Evolutionary conservation across 2,113 vertebrate species (phyloP), one percentile per base, ranked within the genome.

Genomic region (Rafetus swinhoei): DNA sequence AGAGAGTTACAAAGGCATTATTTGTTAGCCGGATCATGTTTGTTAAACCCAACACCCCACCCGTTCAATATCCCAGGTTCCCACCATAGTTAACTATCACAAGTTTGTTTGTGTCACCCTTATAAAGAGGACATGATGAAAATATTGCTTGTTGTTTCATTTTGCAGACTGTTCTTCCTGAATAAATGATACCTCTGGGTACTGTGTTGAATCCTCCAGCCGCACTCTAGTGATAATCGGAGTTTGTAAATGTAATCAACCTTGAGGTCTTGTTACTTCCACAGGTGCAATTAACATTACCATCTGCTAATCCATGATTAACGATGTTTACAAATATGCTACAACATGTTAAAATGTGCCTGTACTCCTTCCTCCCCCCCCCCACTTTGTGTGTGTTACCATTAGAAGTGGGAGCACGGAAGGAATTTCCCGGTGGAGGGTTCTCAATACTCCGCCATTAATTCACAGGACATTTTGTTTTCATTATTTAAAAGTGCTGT

Each of bases 261-360:
- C 98, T 98, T 88, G 97, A 98, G 99, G 99, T 99, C 98, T 98
- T 97, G 98, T 97, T 98, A 59, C 98, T 98, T 99, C 98, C 98
- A 98, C 98, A 98, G 98, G 98, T 98, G 98, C 98, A 99, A 99
- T 99, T 99, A 99, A 98, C 98, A 95, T 97, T 97, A 97, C 98
- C 98, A 99, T 99, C 99, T 99, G 99, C 98, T 99, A 98, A 99
- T 98, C 98, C 97, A 97, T 99, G 98, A 99, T 99, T 99, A 99
- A 99, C 97, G 97, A 98, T 99, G 98, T 99, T 99, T 99, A 99
- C 98, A 98, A 98, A 99, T 98, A 98, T 4, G 96, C 98, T 97
- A 95, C 92, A 95, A 95, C 95, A 60, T 95, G 95, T 97, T 86
- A 24, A 95, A 94, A 96, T 77, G 91, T 95, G 97, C 95, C 32